phyloP scores from a whole-genome alignment of 30 jellyfish, hydroid and myxozoan species.

The Turritopsis rubra region DNA sequence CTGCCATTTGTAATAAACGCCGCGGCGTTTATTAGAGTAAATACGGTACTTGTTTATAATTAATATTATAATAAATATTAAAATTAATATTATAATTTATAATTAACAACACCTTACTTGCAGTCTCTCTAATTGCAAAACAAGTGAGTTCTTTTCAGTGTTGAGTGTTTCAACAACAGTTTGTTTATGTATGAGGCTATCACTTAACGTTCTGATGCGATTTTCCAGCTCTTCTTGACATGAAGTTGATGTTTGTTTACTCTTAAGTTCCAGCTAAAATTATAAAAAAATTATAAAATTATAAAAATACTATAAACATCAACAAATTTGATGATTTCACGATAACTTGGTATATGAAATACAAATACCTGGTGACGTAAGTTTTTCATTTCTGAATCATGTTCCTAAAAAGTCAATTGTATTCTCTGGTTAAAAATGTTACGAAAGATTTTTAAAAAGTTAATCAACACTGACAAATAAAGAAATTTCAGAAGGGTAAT shows the following conservation, averaged over 20 bases:
- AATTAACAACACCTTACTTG: conserved; percentile 33
- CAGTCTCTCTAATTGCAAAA: conserved; percentile 74
- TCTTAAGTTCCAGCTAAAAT: conserved; percentile 45
- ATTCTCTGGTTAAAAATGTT: too few species aligned
- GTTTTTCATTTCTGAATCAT: conserved; percentile 59
- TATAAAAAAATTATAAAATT: too few species aligned
- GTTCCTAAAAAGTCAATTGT: conserved; percentile 47
- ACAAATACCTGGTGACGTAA: conserved; percentile 68
- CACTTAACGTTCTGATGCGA: conserved; percentile 80
- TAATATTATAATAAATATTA: too few species aligned
- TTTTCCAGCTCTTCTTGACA: conserved; percentile 90
- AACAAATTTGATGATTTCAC: too few species aligned
- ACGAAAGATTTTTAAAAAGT: too few species aligned
- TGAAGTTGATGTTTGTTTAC: conserved; percentile 39
- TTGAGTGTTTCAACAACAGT: conserved; percentile 82
- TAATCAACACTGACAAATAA: too few species aligned
- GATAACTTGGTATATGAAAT: too few species aligned
- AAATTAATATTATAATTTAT: neutral
- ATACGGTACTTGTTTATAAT: too few species aligned
- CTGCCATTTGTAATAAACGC: too few species aligned
- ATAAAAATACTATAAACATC: too few species aligned
- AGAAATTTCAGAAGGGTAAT: too few species aligned
- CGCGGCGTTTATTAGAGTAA: too few species aligned
- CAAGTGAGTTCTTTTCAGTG: conserved; percentile 86
- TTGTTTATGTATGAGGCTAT: conserved; percentile 73